Conservation (phyloP, 2,113 vertebrate species). For the Heterocephalus glaber region DNA sequence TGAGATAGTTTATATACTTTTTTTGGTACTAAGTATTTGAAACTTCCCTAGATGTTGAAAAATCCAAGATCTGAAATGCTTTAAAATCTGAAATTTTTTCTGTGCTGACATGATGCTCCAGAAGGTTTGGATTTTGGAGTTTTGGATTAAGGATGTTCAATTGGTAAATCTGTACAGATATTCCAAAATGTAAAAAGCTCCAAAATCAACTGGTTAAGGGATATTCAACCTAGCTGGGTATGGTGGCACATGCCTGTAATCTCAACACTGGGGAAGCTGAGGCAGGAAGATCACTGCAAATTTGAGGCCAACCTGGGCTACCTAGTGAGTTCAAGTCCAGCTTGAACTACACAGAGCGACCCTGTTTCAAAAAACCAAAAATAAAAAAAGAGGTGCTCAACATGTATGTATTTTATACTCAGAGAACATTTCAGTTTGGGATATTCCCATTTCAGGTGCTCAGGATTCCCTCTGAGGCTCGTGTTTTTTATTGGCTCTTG, state of each 20-base stretch:
- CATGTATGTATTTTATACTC: not conserved
- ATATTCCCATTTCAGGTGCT: not conserved
- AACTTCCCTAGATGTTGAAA: not conserved
- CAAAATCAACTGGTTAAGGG: not conserved
- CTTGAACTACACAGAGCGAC: not conserved
- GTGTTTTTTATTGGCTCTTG: rapidly evolving
- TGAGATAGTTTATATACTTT: not conserved
- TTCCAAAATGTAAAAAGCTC: not conserved
- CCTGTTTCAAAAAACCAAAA: not conserved
- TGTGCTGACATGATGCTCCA: not conserved
- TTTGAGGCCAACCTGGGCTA: too few relatives aligned
- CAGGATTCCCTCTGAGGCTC: rapidly evolving
- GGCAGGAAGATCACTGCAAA: not conserved
- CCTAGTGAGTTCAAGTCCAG: not conserved
- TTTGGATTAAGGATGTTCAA: not conserved
- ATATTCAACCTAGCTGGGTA: not conserved
- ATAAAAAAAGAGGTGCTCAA: not conserved
- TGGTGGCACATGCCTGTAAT: not conserved
- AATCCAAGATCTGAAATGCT: not conserved
- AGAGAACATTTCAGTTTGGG: not conserved
- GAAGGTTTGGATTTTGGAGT: not conserved
- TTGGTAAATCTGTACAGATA: not conserved
- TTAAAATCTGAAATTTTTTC: not conserved
- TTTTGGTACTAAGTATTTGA: not conserved
- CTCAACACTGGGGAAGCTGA: not conserved